phyloP scores from a whole-genome alignment of 2,113 vertebrate species.

The Urocolius indicus region DNA sequence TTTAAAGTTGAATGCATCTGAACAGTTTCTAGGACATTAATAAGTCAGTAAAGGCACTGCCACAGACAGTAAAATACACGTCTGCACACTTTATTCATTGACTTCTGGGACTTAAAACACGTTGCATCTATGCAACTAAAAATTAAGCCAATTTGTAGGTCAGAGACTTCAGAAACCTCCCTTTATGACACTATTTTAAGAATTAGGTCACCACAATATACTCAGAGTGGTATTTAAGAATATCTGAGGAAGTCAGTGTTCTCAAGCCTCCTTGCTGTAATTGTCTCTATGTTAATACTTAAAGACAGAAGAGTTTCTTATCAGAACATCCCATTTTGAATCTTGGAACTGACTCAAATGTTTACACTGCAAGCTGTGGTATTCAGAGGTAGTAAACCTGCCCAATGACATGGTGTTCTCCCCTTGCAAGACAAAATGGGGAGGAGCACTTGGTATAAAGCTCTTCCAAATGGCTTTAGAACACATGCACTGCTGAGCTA shows the following conservation, averaged over 20 bases:
- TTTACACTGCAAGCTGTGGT: not conserved
- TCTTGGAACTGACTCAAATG: not conserved
- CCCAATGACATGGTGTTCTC: not conserved
- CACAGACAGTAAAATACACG: not conserved
- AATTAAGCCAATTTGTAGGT: not conserved
- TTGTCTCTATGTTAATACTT: not conserved
- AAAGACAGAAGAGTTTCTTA: not conserved
- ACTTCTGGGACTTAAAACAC: not conserved
- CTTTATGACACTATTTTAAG: not conserved
- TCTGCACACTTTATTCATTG: not conserved
- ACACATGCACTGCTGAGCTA: not conserved
- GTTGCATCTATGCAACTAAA: not conserved
- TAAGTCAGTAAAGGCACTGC: not conserved
- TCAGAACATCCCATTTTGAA: not conserved
- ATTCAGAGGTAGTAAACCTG: not conserved
- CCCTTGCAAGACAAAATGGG: not conserved
- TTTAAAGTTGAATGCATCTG: not conserved
- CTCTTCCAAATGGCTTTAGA: not conserved
- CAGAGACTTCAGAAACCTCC: not conserved
- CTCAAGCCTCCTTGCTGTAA: not conserved
- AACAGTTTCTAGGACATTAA: not conserved
- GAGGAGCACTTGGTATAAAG: not conserved
- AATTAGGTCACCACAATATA: not conserved
- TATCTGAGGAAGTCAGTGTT: not conserved
- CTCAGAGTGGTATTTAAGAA: not conserved